Evolutionary conservation across 2,113 vertebrate species (phyloP), one percentile per base, ranked within the genome.

Genomic region (Clinocottus analis): DNA sequence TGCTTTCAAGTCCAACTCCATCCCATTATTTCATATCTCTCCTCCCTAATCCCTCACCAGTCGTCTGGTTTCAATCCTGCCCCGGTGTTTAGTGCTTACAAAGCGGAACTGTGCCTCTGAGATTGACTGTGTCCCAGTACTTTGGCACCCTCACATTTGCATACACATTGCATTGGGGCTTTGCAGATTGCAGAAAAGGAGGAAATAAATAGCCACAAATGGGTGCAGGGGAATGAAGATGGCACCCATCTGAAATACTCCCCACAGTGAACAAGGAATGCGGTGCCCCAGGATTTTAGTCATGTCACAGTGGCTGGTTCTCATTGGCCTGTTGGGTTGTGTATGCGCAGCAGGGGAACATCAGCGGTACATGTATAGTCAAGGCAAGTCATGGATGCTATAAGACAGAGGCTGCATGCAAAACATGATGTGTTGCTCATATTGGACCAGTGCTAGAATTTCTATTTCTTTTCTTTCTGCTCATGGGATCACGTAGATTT

Each of bases 1-100:
- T 25, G 65, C 85, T 87, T 92, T 90, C 82, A 87, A 90, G 88
- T 91, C 83, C 83, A 78, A 67, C 78, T 85, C 88, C 73, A 67
- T 89, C 77, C 85, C 85, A 92, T 92, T 92, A 92, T 89, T 91
- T 88, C 61, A 86, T 90, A 90, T 90, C 88, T 85, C 83, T 77
- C 70, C 47, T 73, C 77, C 69, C 69, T 91, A 90, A 89, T 91
- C 87, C 89, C 86, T 78, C 63, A 27, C 85, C 86, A 83, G 83
- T 75, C 53, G 66, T 84, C 83, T 89, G 77, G 79, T 88, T 81
- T 82, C 87, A 73, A 83, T 82, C 88, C 85, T 78, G 84, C 77
- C 87, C 81, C 41, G 11, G 72, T 87, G 87, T 92, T 91, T 88
- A 90, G 82, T 91, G 91, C 94, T 94, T 92, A 93, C 90, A 86